These are phyloP conservation scores for Alosa sapidissima DNA, from an alignment of 2,797 vertebrate species.

Conservation along the genomic window DNA sequence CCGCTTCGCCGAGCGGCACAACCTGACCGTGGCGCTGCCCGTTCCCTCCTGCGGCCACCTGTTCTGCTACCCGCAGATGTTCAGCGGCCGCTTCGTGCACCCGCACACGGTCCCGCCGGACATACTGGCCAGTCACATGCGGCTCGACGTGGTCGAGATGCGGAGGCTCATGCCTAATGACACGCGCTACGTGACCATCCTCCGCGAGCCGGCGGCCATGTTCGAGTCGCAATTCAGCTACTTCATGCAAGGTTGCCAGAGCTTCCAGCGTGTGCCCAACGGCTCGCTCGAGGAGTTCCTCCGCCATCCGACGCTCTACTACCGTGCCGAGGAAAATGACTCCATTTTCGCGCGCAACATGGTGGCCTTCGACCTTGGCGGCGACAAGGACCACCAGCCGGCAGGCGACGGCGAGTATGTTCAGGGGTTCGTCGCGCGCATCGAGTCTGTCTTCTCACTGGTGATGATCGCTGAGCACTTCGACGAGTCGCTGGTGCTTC, in stretches of 20 bases:
- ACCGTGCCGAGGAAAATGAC: conserved; percentile 75
- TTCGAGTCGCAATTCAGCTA: conserved; percentile 88
- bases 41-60: conserved; percentile 79
- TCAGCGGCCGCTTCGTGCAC: conserved; percentile 79
- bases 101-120: conserved; percentile 77
- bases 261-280: conserved; percentile 81
- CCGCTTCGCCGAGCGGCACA: conserved; percentile 84
- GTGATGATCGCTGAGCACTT: conserved; percentile 89
- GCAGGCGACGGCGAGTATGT: conserved; percentile 66
- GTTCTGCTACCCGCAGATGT: conserved; percentile 85
- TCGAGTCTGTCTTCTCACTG: conserved; percentile 79
- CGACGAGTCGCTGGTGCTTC: conserved; percentile 84
- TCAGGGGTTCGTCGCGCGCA: conserved; percentile 69
- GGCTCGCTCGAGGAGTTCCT: conserved; percentile 81
- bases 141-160: conserved; percentile 76
- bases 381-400: conserved; percentile 74
- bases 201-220: conserved; percentile 85
- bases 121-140: conserved; percentile 82
- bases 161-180: conserved; percentile 79
- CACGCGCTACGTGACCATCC: conserved; percentile 81
- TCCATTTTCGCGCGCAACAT: conserved; percentile 85
- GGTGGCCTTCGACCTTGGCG: conserved; percentile 82
- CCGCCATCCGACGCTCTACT: conserved; percentile 75
- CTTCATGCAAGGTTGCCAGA: conserved; percentile 81
- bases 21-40: conserved; percentile 83